Evolutionary conservation across 2,113 vertebrate species (phyloP).

Genomic region (Hypocryptadius cinnamomeus): DNA sequence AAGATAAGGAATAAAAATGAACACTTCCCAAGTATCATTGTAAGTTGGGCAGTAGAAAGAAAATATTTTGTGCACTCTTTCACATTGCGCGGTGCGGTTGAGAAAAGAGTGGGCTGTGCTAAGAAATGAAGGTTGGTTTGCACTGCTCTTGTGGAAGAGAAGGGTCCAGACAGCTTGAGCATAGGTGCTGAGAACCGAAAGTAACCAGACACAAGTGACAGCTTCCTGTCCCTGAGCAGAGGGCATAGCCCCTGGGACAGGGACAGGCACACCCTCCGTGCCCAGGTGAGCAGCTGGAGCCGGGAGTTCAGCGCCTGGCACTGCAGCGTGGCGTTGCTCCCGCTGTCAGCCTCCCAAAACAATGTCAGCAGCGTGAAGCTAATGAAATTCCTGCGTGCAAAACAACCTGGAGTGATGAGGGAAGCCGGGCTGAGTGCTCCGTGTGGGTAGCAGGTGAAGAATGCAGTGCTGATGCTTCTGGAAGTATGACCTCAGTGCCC

Average conservation of each 20-base stretch:
- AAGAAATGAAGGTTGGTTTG: neutral
- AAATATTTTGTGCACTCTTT: neutral
- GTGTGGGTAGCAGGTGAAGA: neutral
- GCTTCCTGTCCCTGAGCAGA: neutral
- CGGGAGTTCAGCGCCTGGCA: neutral
- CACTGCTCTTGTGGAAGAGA: neutral
- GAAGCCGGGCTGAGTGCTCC: fast-evolving
- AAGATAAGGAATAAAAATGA: conserved; percentile 1
- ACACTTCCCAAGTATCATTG: neutral
- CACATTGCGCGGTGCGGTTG: fast-evolving
- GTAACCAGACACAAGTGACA: neutral
- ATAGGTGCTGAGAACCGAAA: neutral
- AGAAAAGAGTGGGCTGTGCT: neutral
- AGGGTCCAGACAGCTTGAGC: neutral
- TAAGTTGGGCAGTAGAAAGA: neutral
- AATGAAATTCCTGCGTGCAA: neutral
- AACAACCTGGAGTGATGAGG: neutral
- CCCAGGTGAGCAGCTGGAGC: neutral
- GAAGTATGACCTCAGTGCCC: neutral
- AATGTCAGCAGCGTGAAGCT: neutral
- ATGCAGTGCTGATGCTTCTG: neutral
- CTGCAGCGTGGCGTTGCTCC: neutral
- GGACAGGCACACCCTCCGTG: neutral
- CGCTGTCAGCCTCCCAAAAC: neutral
- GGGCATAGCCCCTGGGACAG: neutral